These are phyloP conservation scores for Heliothis peltigera DNA, from an alignment of 2,888 invertebrate species.

Conservation along the genomic window DNA sequence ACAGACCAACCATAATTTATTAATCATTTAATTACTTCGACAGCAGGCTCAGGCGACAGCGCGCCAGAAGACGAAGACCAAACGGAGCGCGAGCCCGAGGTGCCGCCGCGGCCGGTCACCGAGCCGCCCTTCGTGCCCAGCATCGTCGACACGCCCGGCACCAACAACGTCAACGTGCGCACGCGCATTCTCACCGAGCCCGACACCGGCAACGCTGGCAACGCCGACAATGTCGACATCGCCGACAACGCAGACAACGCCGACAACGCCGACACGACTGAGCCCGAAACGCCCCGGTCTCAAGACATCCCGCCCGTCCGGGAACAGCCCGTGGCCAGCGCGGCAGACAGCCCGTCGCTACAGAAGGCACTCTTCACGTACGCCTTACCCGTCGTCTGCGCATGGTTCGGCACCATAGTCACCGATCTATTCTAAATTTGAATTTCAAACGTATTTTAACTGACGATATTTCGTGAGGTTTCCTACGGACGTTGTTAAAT, in stretches of 20 bases:
- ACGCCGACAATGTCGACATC: background rate
- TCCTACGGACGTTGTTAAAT: conserved; percentile 35
- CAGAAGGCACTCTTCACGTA: conserved; percentile 92
- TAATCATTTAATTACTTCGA: no score
- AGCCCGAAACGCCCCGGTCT: conserved; percentile 85
- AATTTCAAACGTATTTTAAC: conserved; percentile 2
- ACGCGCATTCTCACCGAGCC: conserved; percentile 50
- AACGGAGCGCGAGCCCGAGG: conserved; percentile 64
- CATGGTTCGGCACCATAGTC: conserved; percentile 96
- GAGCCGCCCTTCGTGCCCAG: conserved; percentile 73
- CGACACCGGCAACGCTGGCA: conserved; percentile 18
- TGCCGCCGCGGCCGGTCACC: conserved; percentile 58
- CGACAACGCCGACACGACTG: background rate
- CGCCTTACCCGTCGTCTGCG: conserved; percentile 94
- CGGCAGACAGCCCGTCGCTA: conserved; percentile 88
- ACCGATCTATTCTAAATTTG: conserved; percentile 93
- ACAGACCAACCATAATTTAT: background rate
- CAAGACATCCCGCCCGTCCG: conserved; percentile 91
- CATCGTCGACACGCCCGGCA: conserved; percentile 70
- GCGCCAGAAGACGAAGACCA: conserved; percentile 67
- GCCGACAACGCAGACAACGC: conserved; percentile 10
- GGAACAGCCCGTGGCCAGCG: conserved; percentile 94
- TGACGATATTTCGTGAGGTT: conserved; percentile 12
- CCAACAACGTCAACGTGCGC: conserved; percentile 74
- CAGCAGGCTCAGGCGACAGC: conserved; percentile 77